A percentile compares a stretch with the other conserved stretches of the same genome.
Conservation (phyloP, 35 echinoderm and acorn worm genomes). For the Ophiothrix spiculata region DNA sequence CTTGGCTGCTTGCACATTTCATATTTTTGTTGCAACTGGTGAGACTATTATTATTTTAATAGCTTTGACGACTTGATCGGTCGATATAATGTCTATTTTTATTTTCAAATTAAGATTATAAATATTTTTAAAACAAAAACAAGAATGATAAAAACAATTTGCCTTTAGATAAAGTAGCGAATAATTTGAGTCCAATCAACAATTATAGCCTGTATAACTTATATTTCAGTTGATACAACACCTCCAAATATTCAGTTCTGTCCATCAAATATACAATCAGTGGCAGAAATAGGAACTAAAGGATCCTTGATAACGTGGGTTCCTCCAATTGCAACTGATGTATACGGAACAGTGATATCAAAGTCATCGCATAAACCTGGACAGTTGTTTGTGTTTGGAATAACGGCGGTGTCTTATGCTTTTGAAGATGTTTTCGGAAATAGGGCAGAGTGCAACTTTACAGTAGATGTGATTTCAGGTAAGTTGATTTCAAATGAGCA, state of each 20-base stretch:
- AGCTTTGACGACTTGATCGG: no score
- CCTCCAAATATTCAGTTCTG: neutral
- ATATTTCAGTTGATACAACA: neutral
- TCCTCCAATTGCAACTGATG: neutral
- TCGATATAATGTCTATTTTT: no score
- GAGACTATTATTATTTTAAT: no score
- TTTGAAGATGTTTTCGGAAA: neutral
- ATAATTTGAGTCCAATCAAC: no score
- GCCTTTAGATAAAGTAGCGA: no score
- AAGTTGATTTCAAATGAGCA: no score
- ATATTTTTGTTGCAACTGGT: no score
- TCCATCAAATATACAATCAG: neutral
- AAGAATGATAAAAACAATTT: no score
- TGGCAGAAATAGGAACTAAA: neutral
- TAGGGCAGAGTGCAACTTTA: neutral
- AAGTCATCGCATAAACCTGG: neutral
- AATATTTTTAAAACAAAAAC: no score
- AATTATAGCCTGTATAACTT: no score
- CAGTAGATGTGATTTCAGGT: neutral
- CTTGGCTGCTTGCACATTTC: no score
- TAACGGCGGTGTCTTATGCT: neutral
- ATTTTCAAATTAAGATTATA: no score
- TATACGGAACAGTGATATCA: neutral
- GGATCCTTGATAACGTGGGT: neutral
- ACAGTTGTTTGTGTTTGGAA: neutral